phyloP scores from a whole-genome alignment of 2,797 vertebrate genomes.

The Chrosomus eos region DNA sequence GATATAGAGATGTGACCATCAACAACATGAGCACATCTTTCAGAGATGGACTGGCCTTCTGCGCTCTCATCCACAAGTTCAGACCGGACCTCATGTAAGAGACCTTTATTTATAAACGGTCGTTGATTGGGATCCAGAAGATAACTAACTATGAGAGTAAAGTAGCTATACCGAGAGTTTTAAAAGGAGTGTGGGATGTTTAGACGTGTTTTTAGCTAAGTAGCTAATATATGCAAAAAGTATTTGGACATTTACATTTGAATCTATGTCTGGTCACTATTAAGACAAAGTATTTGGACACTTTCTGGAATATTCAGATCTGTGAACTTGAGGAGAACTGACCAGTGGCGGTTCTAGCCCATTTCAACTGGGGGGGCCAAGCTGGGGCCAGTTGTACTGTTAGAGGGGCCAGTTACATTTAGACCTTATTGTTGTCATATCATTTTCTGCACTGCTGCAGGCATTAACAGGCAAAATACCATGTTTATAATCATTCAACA shows the following conservation, averaged over 20 bases:
- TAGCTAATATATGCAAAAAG: not conserved
- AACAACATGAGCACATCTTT: constrained; percentile 98
- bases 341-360: too few relatives aligned
- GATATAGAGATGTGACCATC: constrained; percentile 88
- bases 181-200: not conserved
- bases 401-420: too few relatives aligned
- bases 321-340: not conserved
- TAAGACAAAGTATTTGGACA: not conserved
- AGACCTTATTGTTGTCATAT: too few relatives aligned
- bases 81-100: constrained; percentile 96
- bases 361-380: too few relatives aligned
- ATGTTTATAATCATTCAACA: too few relatives aligned
- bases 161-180: not conserved
- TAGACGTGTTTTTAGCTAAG: not conserved
- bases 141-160: not conserved
- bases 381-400: too few relatives aligned
- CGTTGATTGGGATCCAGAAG: not conserved
- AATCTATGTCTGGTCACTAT: not conserved
- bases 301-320: not conserved
- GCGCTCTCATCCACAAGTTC: constrained; percentile 93
- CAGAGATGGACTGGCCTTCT: constrained; percentile 94
- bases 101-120: not conserved
- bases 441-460: too few relatives aligned
- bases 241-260: not conserved
- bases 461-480: too few relatives aligned